These are phyloP conservation scores for Xestia sexstrigata DNA, from an alignment of 2,888 invertebrate genomes.

Conservation along the genomic window DNA sequence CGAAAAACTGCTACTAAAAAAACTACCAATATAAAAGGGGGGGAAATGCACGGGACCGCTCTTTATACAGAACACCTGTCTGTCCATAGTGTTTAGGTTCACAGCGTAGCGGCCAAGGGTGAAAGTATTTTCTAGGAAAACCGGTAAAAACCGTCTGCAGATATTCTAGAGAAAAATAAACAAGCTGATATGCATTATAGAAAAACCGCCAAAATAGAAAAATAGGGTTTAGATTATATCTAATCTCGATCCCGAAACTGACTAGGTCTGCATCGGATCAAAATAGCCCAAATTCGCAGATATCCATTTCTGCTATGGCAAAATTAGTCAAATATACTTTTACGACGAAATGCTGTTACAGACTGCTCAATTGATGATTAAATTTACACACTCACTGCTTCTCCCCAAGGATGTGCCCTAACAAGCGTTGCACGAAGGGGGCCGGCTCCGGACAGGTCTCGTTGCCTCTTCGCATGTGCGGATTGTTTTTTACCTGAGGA, in stretches of 20 bases:
- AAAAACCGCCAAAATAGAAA: too few relatives aligned
- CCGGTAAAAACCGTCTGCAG: not conserved
- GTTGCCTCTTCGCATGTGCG: not conserved
- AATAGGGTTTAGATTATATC: too few relatives aligned
- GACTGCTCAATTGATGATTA: not conserved
- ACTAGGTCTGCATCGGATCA: too few relatives aligned
- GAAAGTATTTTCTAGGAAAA: not conserved
- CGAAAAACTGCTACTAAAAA: not conserved
- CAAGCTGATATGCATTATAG: too few relatives aligned
- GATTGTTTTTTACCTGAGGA: not conserved
- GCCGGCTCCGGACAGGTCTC: not conserved
- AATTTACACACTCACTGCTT: not conserved
- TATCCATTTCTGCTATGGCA: not conserved
- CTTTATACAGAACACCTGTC: conserved; percentile 45
- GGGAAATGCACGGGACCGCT: not conserved
- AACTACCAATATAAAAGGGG: not conserved
- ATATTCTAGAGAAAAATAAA: not conserved
- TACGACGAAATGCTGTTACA: not conserved
- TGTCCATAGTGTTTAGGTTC: conserved; percentile 7
- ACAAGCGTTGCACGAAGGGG: not conserved
- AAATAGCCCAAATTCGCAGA: not conserved
- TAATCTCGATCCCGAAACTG: too few relatives aligned
- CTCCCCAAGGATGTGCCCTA: not conserved
- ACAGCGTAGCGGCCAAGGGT: too few relatives aligned
- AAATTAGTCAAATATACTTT: not conserved